A percentile compares a stretch with the other conserved stretches of the same genome.
Conservation (phyloP, 2,113 vertebrate species). For the Lepus europaeus region DNA sequence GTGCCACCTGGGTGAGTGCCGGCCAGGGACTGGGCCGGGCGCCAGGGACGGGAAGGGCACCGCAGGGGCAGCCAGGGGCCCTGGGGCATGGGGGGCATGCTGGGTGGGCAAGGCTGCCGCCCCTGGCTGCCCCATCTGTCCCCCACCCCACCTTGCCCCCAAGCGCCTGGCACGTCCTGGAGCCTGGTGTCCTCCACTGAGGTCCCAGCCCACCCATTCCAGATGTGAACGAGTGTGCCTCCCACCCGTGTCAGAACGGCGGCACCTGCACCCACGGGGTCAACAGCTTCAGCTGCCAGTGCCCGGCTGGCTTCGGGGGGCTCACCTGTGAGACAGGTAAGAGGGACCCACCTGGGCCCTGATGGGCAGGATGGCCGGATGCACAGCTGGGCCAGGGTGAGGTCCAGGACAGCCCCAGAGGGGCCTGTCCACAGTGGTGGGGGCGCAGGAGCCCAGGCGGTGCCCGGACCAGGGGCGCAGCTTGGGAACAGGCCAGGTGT, state of each 20-base stretch:
- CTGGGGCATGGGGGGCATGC: rapidly evolving
- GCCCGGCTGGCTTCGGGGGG: conserved; percentile 85
- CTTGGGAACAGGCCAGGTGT: too few relatives aligned
- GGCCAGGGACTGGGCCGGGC: neutral
- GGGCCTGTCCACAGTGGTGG: too few relatives aligned
- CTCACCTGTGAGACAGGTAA: conserved; percentile 87
- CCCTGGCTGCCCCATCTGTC: neutral
- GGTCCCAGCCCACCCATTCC: conserved; percentile 53
- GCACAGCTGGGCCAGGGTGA: neutral
- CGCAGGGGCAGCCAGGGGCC: neutral
- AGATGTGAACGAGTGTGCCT: conserved; percentile 90
- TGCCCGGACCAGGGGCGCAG: too few relatives aligned
- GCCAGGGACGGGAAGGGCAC: neutral
- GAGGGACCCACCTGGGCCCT: neutral
- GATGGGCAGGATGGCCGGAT: rapidly evolving
- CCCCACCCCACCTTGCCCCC: neutral
- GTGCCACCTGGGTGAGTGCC: conserved; percentile 94
- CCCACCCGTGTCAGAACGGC: conserved; percentile 88
- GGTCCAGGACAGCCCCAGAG: neutral
- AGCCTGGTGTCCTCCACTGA: neutral
- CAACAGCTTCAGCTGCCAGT: conserved; percentile 87
- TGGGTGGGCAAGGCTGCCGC: neutral
- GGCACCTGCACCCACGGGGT: conserved; percentile 86
- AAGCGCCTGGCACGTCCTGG: neutral
- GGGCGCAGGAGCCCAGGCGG: rapidly evolving